phyloP scores from a whole-genome alignment of 1,140 invertebrate species.

The Zaprionus gabonicus region DNA sequence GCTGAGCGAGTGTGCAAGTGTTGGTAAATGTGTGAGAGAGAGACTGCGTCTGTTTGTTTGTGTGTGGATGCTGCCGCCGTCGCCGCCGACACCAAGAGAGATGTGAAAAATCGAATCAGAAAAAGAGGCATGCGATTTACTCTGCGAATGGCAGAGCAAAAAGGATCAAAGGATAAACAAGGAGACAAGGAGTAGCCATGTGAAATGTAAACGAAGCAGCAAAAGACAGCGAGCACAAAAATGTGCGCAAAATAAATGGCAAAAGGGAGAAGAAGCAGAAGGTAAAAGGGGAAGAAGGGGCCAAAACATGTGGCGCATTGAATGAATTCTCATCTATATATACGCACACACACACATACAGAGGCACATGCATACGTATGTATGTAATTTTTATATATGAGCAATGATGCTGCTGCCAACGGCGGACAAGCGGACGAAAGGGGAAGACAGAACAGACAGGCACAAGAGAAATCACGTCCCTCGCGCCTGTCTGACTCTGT shows the following conservation, averaged over 20 bases:
- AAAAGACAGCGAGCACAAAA: conserved; percentile 46
- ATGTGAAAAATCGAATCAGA: conserved; percentile 78
- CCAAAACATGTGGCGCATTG: conserved; percentile 50
- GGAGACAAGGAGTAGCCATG: conserved; percentile 36
- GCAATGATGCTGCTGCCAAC: conserved; percentile 48
- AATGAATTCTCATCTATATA: conserved; percentile 37
- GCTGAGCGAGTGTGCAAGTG: conserved; percentile 36
- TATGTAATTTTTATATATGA: conserved; percentile 39
- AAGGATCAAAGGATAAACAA: conserved; percentile 76
- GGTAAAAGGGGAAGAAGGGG: conserved; percentile 16
- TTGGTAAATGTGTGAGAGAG: conserved; percentile 20
- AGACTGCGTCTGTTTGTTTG: conserved; percentile 19
- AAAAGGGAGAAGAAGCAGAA: conserved; percentile 22
- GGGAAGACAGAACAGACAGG: conserved; percentile 54
- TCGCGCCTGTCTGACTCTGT: conserved; percentile 52
- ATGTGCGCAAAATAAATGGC: conserved; percentile 66
- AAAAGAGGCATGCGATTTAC: conserved; percentile 50
- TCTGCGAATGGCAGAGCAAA: conserved; percentile 48
- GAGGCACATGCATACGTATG: conserved; percentile 8
- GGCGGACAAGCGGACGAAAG: conserved; percentile 22
- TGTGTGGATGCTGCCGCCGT: conserved; percentile 38
- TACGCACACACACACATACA: conserved; percentile 3
- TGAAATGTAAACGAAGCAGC: conserved; percentile 41
- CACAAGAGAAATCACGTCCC: conserved; percentile 79
- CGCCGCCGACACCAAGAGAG: conserved; percentile 30